phyloP scores from a whole-genome alignment of 1,140 invertebrate species.

The Augochlora pura region DNA sequence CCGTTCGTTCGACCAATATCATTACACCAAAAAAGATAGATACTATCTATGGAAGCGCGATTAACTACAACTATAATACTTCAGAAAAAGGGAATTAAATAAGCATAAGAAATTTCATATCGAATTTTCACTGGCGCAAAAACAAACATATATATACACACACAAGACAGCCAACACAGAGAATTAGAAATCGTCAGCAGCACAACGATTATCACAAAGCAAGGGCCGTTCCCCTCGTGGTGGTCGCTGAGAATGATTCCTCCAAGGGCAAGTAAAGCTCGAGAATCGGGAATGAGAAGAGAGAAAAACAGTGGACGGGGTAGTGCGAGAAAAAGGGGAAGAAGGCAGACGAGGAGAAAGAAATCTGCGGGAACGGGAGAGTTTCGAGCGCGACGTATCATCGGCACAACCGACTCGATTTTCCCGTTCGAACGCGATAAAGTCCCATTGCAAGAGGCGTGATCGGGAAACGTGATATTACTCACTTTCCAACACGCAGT shows the following conservation, averaged over 20 bases:
- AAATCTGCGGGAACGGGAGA: neutral
- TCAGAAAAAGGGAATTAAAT: neutral
- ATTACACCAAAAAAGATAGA: too few species aligned
- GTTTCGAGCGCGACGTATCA: neutral
- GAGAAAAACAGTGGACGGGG: constrained; percentile 12
- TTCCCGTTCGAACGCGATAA: constrained; percentile 9
- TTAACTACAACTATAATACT: too few species aligned
- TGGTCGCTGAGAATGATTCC: constrained; percentile 9
- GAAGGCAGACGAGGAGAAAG: neutral
- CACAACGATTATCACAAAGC: constrained; percentile 13
- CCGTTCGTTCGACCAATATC: neutral
- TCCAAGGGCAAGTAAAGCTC: constrained; percentile 18
- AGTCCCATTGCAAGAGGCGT: constrained; percentile 29
- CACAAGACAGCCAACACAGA: neutral
- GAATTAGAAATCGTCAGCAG: constrained; percentile 22
- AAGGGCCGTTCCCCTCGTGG: constrained; percentile 38
- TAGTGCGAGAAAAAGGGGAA: neutral
- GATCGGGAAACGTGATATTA: constrained; percentile 60
- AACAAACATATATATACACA: neutral
- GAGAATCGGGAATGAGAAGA: constrained; percentile 15
- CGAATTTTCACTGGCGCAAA: constrained; percentile 26
- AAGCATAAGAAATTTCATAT: constrained; percentile 5
- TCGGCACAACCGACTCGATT: constrained; percentile 3
- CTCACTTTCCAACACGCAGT: constrained; percentile 74
- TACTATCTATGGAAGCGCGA: too few species aligned